Conservation (phyloP, 2,113 vertebrate genomes). For the Physeter macrocephalus region DNA sequence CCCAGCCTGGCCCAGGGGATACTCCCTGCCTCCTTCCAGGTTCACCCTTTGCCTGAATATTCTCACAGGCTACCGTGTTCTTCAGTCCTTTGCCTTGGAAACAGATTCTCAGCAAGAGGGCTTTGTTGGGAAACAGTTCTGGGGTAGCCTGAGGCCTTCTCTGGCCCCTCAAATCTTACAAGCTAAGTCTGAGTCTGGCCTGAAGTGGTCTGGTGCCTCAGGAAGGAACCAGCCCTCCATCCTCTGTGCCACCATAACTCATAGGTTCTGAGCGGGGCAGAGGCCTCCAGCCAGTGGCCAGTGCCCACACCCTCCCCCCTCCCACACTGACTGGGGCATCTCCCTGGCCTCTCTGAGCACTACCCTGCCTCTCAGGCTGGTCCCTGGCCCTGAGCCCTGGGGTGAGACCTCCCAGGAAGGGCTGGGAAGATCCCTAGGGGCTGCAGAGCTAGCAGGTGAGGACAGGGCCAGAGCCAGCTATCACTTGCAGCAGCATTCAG, state of each 20-base stretch:
- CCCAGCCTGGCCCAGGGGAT: background rate
- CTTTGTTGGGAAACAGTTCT: background rate
- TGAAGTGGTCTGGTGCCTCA: background rate
- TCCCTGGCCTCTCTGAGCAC: background rate
- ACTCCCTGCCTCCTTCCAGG: too few relatives aligned
- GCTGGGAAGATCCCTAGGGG: background rate
- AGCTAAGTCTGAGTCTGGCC: background rate
- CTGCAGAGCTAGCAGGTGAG: background rate
- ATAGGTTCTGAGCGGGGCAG: too few relatives aligned
- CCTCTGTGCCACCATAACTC: background rate
- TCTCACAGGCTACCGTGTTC: background rate
- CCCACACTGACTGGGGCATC: accelerated
- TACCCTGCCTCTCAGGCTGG: background rate
- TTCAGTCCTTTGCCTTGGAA: slow-evolving; percentile 1
- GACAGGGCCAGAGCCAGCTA: background rate
- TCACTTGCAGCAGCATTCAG: background rate
- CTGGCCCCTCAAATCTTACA: background rate
- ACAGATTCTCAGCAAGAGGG: background rate
- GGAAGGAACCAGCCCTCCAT: background rate
- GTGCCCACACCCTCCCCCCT: accelerated
- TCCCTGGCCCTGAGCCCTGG: background rate
- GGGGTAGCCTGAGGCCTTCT: background rate
- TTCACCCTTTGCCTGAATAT: background rate
- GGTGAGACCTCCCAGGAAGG: background rate
- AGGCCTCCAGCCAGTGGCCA: background rate